phyloP scores from a whole-genome alignment of 2,888 invertebrate genomes.

The Spisula subtruncata region DNA sequence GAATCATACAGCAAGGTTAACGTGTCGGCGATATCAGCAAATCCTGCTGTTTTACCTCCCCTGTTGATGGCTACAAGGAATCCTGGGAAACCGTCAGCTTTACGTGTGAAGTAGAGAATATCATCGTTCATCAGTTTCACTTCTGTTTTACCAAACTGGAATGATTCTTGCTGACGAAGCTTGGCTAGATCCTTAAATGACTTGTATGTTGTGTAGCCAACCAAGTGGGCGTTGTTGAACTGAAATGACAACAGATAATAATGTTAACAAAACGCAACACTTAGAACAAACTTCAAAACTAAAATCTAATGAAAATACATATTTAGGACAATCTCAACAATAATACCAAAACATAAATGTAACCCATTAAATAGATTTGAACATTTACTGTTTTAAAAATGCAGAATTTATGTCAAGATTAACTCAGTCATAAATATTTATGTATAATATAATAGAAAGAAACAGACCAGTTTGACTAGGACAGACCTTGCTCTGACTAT shows the following conservation, averaged over 20 bases:
- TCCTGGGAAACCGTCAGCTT: conserved; percentile 84
- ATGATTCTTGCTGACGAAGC: conserved; percentile 82
- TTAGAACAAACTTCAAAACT: too few species aligned
- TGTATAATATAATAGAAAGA: too few species aligned
- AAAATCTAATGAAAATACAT: too few species aligned
- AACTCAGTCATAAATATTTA: too few species aligned
- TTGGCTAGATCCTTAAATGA: conserved; percentile 77
- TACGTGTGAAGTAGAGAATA: conserved; percentile 82
- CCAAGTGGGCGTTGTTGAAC: conserved; percentile 79
- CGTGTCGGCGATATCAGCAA: conserved; percentile 63
- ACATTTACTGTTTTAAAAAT: too few species aligned
- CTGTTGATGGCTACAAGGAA: conserved; percentile 85
- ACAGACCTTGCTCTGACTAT: too few species aligned
- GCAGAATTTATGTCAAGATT: too few species aligned
- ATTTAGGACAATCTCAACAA: too few species aligned
- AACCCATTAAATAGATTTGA: too few species aligned
- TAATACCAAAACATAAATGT: too few species aligned
- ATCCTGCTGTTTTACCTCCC: conserved; percentile 70
- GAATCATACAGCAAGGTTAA: conserved; percentile 79
- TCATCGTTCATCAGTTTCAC: conserved; percentile 67
- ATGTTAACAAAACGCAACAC: too few species aligned
- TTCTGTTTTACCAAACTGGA: conserved; percentile 84
- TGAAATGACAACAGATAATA: conserved; percentile 66
- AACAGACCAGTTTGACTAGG: too few species aligned
- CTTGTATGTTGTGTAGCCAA: conserved; percentile 74